A percentile compares a stretch with the other conserved stretches of the same genome.
phyloP scores from a whole-genome alignment of 1,140 invertebrate genomes.

The Drosophila dunni region DNA sequence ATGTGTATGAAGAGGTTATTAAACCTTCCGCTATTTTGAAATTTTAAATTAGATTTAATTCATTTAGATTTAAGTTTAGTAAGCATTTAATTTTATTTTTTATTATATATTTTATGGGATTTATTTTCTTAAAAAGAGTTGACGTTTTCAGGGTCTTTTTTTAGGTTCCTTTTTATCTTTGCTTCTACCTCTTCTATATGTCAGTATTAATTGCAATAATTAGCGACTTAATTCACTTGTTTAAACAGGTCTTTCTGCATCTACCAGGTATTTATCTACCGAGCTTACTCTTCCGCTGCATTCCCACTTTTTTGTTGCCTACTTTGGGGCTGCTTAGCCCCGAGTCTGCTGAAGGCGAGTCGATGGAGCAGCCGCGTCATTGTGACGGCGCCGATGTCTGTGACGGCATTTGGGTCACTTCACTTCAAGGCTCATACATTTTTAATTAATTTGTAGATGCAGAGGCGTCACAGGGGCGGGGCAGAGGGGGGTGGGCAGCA shows the following conservation, averaged over 20 bases:
- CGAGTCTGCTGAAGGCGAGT: not conserved
- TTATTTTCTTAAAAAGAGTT: no score
- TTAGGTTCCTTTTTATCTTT: no score
- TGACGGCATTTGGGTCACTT: conserved; percentile 49
- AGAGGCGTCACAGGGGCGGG: not conserved
- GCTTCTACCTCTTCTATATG: no score
- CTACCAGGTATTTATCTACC: not conserved
- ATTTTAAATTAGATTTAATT: no score
- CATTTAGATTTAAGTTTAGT: no score
- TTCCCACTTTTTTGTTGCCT: not conserved
- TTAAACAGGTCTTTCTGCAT: not conserved
- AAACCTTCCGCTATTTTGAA: no score
- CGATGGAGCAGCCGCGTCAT: conserved; percentile 16
- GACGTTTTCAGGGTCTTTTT: no score
- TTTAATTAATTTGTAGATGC: conserved; percentile 43
- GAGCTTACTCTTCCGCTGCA: not conserved
- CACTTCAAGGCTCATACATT: conserved; percentile 27
- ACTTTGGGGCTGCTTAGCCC: not conserved
- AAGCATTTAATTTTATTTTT: no score
- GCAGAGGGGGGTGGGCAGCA: no score
- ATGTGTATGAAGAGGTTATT: no score
- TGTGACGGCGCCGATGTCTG: conserved; percentile 21
- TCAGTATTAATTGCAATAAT: not conserved
- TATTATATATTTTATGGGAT: no score
- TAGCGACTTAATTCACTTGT: not conserved